Base-by-base conservation (phyloP, 2,888 invertebrate genomes). In the Alloplasta piceator region DNA sequence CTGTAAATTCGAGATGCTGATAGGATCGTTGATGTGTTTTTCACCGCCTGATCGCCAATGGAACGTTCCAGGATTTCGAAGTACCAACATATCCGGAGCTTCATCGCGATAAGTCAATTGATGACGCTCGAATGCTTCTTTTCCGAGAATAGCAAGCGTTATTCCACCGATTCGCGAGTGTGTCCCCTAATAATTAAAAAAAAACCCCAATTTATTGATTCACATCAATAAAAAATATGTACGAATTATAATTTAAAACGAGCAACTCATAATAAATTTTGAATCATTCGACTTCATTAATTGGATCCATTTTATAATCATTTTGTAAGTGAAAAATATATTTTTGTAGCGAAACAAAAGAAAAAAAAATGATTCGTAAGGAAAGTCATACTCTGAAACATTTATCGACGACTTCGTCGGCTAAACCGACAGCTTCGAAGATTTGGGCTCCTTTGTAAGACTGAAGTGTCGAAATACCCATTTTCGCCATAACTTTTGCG, bases 391-490 rank as follows among this genome's bases (percentile, higher is more conserved):
- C 93, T 94, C 93, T 97, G 93, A 99, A 99, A 92, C 99, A 99
- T 89, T 97, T 97, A 77, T 98, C 97, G 80, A 99, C 95, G 0
- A 99, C 97, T 88, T 99, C 98, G 79, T 96, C 95, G 50, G 97
- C 96, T 61, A 99, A 92, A 0, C 99, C 99, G 7, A 99, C 98
- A 0, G 99, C 99, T 93, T 99, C 99, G 91, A 99, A 99, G 87
- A 99, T 99, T 93, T 99, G 99, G 0, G 99, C 99, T 83, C 98
- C 98, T 93, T 99, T 99, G 93, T 99, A 99, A 0, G 98, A 99
- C 92, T 99, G 99, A 52, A 99, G 93, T 0, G 99, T 99, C 76
- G 98, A 98, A 90, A 99, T 99, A 76, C 99, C 99, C 99, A 99
- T 99, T 92, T 99, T 99, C 5, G 99, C 99, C 99, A 99, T 99